Evolutionary conservation across 2,797 vertebrate genomes (phyloP), one percentile per base, ranked within the genome.

Genomic region (Myoxocephalus aenaeus): DNA sequence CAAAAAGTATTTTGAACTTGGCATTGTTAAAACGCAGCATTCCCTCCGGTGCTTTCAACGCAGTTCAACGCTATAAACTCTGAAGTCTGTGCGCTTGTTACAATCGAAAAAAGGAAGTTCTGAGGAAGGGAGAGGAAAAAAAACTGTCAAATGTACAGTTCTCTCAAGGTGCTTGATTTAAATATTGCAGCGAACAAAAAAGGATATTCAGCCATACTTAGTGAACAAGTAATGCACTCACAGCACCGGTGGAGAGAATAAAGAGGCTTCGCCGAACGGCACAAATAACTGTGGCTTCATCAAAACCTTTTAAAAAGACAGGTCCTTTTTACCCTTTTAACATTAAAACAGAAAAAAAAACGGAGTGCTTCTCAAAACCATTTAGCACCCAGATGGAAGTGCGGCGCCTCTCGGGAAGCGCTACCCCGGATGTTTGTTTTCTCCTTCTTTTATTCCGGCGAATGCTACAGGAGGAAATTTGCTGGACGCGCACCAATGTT

Each of bases 121-220:
- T 36, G 61, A 46, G 25, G 62, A 22, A 11, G 5, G 40, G 29
- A 68, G 17, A 13, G 15, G 40, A 15, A 17, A 17, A 72, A 68
- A 71, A 70, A 0, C 53, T 66, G 61, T 82, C 61, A 73, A 84
- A 65, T 70, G 44, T 57, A 46, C 27, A 36, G 38, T 20, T 82
- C 61, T 75, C 70, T 76, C 59, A 84, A 73, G 70, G 73, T 67
- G 76, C 64, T 73, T 42, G 22, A 81, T 85, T 89, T 86, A 85
- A 89, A 91, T 87, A 85, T 86, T 80, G 73, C 50, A 73, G 44
- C 65, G 68, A 84, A 86, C 20, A 64, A 20, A 46, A 84, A 68
- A 82, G 32, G 70, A 83, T 68, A 68, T 70, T 81, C 73, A 54
- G 67, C 58, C 46, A 64, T 64, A 81, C 70, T 81, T 75, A 42